Evolutionary conservation across 2,113 vertebrate genomes (phyloP).

Genomic region (Pholis gunnellus): DNA sequence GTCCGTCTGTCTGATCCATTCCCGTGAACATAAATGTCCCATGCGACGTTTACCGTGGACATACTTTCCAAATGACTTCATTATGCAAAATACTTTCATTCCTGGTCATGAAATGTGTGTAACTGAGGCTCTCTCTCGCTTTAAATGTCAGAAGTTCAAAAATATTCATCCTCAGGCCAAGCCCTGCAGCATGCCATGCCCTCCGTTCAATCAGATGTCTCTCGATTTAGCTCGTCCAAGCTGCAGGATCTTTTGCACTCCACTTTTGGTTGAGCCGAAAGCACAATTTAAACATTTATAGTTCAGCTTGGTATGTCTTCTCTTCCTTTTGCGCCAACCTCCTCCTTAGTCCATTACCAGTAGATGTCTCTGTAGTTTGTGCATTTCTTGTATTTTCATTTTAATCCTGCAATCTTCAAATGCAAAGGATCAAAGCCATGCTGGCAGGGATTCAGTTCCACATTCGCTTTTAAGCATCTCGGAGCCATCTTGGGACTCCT

Average conservation of each 20-base stretch:
- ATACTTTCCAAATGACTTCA: neutral
- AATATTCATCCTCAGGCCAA: neutral
- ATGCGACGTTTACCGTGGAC: neutral
- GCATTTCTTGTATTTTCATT: neutral
- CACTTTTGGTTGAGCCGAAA: no score
- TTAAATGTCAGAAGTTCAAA: neutral
- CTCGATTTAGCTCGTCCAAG: neutral
- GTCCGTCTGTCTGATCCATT: no score
- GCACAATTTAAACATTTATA: no score
- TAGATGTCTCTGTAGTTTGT: no score
- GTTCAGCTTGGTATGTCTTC: no score
- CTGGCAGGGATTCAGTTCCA: no score
- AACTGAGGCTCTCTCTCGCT: no score
- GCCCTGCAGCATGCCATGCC: neutral
- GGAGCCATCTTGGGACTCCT: no score
- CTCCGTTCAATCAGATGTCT: neutral
- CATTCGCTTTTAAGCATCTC: no score
- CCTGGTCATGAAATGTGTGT: neutral
- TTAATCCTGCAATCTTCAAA: neutral
- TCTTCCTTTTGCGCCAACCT: no score
- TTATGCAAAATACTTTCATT: neutral
- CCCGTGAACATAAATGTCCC: no score
- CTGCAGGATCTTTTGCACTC: neutral
- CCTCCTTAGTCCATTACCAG: no score
- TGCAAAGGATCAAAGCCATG: neutral